These are phyloP conservation scores for Heteractis magnifica DNA, from an alignment of 92 coral and sea anemone species.

Conservation along the genomic window DNA sequence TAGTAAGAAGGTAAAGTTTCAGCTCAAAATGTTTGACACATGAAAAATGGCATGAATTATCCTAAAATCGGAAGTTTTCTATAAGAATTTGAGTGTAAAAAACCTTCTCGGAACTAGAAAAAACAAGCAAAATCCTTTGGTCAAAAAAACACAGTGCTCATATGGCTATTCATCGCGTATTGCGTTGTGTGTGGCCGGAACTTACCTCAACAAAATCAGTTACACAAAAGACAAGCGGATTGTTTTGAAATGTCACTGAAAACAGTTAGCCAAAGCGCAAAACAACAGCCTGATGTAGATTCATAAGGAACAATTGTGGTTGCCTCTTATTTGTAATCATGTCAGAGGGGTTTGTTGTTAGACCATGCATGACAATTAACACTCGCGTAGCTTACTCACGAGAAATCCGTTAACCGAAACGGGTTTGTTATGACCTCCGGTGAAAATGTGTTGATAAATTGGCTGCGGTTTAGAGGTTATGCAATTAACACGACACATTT, in stretches of 20 bases:
- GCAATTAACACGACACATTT: not conserved
- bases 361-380: slow-evolving; percentile 11
- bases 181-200: slow-evolving; percentile 7
- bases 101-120: slow-evolving; percentile 4
- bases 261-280: slow-evolving; percentile 1
- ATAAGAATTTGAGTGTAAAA: no score
- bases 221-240: slow-evolving; percentile 11
- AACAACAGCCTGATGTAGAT: slow-evolving; percentile 1
- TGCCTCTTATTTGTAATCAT: slow-evolving; percentile 4
- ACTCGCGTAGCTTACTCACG: slow-evolving; percentile 6
- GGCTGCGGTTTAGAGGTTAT: not conserved
- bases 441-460: not conserved
- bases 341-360: not conserved
- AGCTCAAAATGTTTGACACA: no score
- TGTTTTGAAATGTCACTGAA: slow-evolving; percentile 35
- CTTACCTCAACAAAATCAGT: slow-evolving; percentile 4
- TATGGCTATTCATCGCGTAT: slow-evolving; percentile 10
- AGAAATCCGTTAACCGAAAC: slow-evolving; percentile 4
- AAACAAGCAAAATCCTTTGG: not conserved
- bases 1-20: no score
- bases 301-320: slow-evolving; percentile 6
- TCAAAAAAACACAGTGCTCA: not conserved
- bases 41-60: no score
- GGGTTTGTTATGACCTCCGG: not conserved
- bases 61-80: no score